phyloP scores from a whole-genome alignment of 2,797 vertebrate species.

The Sebastes trivittatus region DNA sequence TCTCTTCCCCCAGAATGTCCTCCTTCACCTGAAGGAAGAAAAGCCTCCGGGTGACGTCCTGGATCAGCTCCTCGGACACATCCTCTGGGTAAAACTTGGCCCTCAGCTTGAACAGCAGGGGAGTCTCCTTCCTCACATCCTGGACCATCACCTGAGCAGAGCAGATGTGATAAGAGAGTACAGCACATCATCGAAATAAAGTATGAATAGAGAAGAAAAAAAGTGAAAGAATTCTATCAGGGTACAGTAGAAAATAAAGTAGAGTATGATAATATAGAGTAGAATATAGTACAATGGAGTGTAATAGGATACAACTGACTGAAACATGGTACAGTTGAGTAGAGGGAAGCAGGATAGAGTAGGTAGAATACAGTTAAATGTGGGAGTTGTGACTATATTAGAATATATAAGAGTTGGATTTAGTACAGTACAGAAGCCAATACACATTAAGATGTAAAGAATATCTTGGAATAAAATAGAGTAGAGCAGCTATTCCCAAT shows the following conservation, averaged over 20 bases:
- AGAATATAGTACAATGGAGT: neutral
- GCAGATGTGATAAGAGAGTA: neutral
- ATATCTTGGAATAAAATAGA: neutral
- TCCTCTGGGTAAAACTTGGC: constrained; percentile 96
- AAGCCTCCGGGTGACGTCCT: constrained; percentile 94
- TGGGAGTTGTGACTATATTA: neutral
- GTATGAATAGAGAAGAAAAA: neutral
- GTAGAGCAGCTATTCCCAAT: neutral
- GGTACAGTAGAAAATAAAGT: neutral
- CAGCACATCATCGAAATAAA: neutral
- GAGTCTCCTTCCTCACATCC: constrained; percentile 90
- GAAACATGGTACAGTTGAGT: neutral
- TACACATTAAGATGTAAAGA: neutral
- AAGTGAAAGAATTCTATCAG: neutral
- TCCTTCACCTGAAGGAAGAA: constrained; percentile 97
- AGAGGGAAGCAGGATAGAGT: neutral
- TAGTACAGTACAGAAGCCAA: neutral
- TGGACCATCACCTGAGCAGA: constrained; percentile 89
- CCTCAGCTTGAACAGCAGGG: constrained; percentile 92
- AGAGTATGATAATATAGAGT: neutral
- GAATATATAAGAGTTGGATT: neutral
- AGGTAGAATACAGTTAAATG: neutral
- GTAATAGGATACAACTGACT: neutral
- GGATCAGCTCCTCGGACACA: constrained; percentile 93
- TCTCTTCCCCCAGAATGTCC: constrained; percentile 86